phyloP scores from a whole-genome alignment of 2,888 invertebrate species.

The Drosophila differens region DNA sequence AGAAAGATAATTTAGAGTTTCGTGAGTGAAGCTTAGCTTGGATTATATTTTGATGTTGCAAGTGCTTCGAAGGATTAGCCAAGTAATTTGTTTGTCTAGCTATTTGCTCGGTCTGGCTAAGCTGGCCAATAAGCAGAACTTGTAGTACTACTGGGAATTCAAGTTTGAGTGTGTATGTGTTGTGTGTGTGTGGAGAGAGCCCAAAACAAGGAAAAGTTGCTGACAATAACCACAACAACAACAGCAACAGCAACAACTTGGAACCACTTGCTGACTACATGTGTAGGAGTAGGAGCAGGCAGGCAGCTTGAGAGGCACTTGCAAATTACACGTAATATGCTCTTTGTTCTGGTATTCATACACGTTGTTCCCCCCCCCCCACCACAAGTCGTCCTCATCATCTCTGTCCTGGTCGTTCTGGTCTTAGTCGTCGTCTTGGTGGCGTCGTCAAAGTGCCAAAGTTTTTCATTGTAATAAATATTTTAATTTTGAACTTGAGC shows the following conservation, averaged over 20 bases:
- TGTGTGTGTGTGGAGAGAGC: neutral
- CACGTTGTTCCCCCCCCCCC: neutral
- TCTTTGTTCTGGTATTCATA: conserved; percentile 19
- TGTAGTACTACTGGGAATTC: conserved; percentile 12
- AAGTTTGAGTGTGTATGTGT: neutral
- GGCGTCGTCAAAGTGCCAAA: conserved; percentile 81
- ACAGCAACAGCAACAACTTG: neutral
- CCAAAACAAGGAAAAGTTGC: conserved; percentile 10
- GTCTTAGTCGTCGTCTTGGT: conserved; percentile 61
- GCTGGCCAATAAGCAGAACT: conserved; percentile 26
- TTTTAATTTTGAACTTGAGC: conserved; percentile 81
- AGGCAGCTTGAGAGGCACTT: conserved; percentile 13
- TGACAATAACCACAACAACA: conserved; percentile 3
- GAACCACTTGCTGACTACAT: conserved; percentile 8
- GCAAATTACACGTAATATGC: conserved; percentile 53
- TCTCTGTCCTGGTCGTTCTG: conserved; percentile 42
- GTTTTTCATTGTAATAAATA: conserved; percentile 80
- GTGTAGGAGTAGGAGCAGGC: neutral
- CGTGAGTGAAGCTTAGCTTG: conserved; percentile 6
- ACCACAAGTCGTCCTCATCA: neutral
- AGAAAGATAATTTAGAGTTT: conserved; percentile 9
- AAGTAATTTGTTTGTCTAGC: conserved; percentile 38
- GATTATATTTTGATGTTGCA: conserved; percentile 43
- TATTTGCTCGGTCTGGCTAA: conserved; percentile 26
- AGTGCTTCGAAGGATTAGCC: conserved; percentile 41